Conservation (phyloP, 2,888 invertebrate genomes). For the Eurytoma californica region DNA sequence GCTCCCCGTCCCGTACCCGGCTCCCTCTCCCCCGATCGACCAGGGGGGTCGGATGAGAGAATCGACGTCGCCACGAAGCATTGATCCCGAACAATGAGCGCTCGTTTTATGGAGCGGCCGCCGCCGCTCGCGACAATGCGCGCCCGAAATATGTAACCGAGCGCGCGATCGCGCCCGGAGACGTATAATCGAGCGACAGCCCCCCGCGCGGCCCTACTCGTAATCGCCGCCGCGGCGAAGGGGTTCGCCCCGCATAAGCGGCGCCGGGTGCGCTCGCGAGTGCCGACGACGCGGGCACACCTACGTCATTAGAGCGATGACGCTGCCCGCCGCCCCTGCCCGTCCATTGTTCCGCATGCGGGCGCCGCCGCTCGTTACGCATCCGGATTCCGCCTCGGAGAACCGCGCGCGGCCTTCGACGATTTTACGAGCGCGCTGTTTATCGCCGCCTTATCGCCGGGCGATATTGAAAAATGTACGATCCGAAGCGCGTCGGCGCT, state of each 20-base stretch:
- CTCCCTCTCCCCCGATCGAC: not conserved
- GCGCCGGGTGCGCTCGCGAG: conserved; percentile 48
- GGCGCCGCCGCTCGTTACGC: conserved; percentile 34
- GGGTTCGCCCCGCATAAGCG: conserved; percentile 45
- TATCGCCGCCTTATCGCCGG: not conserved
- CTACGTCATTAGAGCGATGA: conserved; percentile 68
- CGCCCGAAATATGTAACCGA: conserved; percentile 34
- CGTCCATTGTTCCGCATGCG: conserved; percentile 57
- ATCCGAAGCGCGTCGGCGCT: too few relatives aligned
- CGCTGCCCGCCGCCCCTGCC: conserved; percentile 51
- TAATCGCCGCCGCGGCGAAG: conserved; percentile 49
- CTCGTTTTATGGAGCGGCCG: conserved; percentile 33
- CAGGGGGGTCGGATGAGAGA: too few relatives aligned
- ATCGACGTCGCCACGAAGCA: conserved; percentile 39
- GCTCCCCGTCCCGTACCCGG: conserved; percentile 11
- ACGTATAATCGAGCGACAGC: conserved; percentile 7
- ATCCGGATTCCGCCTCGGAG: not conserved
- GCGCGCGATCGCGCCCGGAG: not conserved
- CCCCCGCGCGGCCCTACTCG: conserved; percentile 3
- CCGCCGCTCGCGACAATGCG: not conserved
- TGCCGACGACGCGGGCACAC: conserved; percentile 60
- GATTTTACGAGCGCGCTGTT: not conserved
- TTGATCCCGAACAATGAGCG: conserved; percentile 51
- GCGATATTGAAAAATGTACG: not conserved
- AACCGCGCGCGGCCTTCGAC: not conserved